phyloP scores from a whole-genome alignment of 2,797 vertebrate species.

The Rhinogobio ventralis region DNA sequence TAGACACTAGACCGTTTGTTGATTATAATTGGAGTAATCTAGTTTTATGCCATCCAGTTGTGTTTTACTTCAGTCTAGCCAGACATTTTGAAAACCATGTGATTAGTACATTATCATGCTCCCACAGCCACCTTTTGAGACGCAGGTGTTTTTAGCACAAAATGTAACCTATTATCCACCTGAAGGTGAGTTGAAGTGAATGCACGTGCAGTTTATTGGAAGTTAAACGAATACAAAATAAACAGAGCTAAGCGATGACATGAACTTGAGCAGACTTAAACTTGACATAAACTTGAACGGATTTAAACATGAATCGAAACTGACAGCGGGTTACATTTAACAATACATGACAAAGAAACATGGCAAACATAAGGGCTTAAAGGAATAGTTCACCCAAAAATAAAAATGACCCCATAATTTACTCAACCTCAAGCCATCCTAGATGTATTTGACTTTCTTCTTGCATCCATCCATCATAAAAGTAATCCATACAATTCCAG shows the following conservation, averaged over 20 bases:
- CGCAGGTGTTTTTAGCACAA: not conserved
- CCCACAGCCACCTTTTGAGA: not conserved
- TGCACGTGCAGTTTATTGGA: not conserved
- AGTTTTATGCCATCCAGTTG: not conserved
- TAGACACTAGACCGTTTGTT: not conserved
- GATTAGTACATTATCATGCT: not conserved
- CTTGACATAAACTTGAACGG: not conserved
- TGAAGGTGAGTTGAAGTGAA: not conserved
- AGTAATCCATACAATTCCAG: not conserved
- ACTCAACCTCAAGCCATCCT: not conserved
- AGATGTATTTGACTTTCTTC: not conserved
- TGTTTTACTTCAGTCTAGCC: not conserved
- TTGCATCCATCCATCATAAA: not conserved
- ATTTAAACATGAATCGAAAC: not conserved
- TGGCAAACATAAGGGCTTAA: not conserved
- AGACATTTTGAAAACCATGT: not conserved
- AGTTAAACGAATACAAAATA: not conserved
- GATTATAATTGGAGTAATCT: constrained; percentile 5
- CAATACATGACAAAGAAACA: not conserved
- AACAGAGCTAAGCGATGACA: not conserved
- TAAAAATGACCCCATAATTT: not conserved
- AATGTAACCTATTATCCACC: not conserved
- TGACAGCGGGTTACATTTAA: not conserved
- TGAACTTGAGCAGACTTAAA: not conserved
- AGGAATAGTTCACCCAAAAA: not conserved